Base-by-base conservation (phyloP, 2,888 invertebrate genomes). In the Morpho deidamia region DNA sequence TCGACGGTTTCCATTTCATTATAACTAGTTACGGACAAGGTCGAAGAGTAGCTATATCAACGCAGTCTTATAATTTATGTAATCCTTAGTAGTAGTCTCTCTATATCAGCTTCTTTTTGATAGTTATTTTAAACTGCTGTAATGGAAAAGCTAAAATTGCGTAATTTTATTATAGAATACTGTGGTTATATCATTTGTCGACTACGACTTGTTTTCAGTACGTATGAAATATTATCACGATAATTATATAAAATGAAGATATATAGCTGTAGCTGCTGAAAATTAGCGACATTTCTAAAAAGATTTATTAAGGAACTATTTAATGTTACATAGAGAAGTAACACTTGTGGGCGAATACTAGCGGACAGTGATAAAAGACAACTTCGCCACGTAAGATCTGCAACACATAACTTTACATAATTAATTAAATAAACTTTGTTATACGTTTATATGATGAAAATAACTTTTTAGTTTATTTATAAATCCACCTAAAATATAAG, bases 291-390 rank as follows among this genome's bases (percentile, higher is more conserved):
- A 45, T 38, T 34, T 38, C 39, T n/a, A 10, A 37, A 37, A 46
- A 46, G 51, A 51, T 45, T 45, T 51, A 51, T 34, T 34, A 40
- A 12, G 40, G 45, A 40, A 44, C 35, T 35, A 34, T 51, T 51
- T 34, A 51, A 40, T 23, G 14, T 8, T 10, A n/a, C n/a, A n/a
- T n/a, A 33, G 45, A 34, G 11, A 45, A 11, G 9, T 40, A 0
- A 45, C 14, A 42, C 33, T 41, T 37, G 58, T 59, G 56, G 56
- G 53, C 53, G 49, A 38, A 8, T 48, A 54, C 56, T 53, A 50
- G 43, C 55, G 12, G 42, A 42, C 47, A 51, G 45, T 51, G 55
- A 51, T 57, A 58, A 63, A 57, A 52, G 56, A 54, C 55, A 43
- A 41, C 53, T 34, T 33, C 14, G 35, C 41, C 40, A 51, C 11